These are phyloP conservation scores for Chloroceryle aenea DNA, from an alignment of 2,113 vertebrate species.

Conservation along the genomic window DNA sequence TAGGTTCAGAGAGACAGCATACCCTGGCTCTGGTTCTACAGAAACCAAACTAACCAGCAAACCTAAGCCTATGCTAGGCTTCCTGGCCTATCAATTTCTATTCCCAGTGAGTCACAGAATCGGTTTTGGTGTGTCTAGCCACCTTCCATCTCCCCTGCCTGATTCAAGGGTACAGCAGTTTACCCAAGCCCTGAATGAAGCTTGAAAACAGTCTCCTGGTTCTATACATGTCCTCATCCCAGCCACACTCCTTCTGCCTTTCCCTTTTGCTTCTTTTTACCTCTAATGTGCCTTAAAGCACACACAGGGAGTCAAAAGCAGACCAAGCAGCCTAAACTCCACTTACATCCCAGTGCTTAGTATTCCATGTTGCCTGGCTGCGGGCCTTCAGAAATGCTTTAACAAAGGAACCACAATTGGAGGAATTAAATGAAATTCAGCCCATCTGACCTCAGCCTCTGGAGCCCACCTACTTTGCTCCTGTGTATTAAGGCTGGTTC, in stretches of 20 bases:
- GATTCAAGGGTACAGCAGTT: not conserved
- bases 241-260: not conserved
- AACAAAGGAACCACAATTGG: slow-evolving; percentile 25
- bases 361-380: not conserved
- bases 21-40: not conserved
- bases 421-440: slow-evolving; percentile 35
- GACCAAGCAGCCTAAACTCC: not conserved
- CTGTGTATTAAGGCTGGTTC: not conserved
- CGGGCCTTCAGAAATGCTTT: slow-evolving; percentile 22
- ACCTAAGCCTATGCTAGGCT: not conserved
- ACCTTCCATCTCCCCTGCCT: not conserved
- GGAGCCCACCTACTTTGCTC: slow-evolving; percentile 58
- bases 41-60: not conserved
- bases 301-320: not conserved
- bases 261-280: not conserved
- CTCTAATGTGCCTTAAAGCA: not conserved
- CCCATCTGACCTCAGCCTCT: not conserved
- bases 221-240: not conserved
- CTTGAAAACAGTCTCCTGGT: not conserved
- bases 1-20: not conserved
- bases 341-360: not conserved
- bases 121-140: not conserved
- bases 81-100: not conserved
- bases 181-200: not conserved
- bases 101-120: not conserved